Evolutionary conservation across 2,113 vertebrate species (phyloP), one percentile per base, ranked within the genome.

Genomic region (Centropus unirufus): DNA sequence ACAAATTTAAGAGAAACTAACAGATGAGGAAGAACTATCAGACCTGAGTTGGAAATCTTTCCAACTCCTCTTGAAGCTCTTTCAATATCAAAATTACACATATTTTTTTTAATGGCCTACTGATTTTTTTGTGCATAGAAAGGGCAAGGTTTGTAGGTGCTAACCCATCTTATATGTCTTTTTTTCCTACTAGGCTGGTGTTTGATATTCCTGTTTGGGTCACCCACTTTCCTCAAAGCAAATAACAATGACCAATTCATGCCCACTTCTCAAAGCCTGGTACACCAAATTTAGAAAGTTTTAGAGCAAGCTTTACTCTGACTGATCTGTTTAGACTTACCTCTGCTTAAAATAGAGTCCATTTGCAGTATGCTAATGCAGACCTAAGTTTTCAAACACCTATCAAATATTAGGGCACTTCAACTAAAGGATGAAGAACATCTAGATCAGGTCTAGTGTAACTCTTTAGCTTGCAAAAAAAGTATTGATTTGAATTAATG

Each of bases 401-500:
- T 73, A 39, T 67, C 23, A 75, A 77, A 30, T 81, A 83, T 13
- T 63, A 51, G 64, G 44, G 30, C 39, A 57, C 64, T 47, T 88
- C 72, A 80, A 5, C 57, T 77, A 62, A 16, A 86, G 16, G 61
- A 73, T 77, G 42, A 75, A 84, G 66, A 61, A 79, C 22, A 15
- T 77, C 42, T 87, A 17, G 59, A 91, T 80, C 32, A 89, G 32
- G 12, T 32, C 23, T 14, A 62, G 29, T 57, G 10, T 61, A 90
- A 67, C 44, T 88, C 63, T 30, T 14, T 32, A 52, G 16, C 57
- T 67, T 74, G 42, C 26, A 72, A 89, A 76, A 68, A 87, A 58
- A 76, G 15, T 52, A 52, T 69, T 76, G 51, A 63, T 90, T 92
- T 76, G 72, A 93, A 91, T 77, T 75, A 96, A 88, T 44, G 80